Conservation (phyloP, 2,888 invertebrate genomes). For the Cylindroiulus punctatus region DNA sequence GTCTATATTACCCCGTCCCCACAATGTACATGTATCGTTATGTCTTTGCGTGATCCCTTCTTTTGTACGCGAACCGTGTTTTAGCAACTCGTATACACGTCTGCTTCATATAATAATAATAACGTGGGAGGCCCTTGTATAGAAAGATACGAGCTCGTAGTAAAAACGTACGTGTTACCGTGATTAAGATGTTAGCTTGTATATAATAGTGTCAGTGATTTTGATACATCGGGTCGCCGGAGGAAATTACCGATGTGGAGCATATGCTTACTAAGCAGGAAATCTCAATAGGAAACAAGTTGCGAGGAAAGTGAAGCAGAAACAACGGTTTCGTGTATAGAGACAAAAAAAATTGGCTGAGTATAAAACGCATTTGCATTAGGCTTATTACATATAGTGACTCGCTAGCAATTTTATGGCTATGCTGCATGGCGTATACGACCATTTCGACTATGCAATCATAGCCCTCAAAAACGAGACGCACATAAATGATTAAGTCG, state of each 20-base stretch:
- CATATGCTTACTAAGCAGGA: slow-evolving; percentile 42
- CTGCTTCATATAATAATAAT: slow-evolving; percentile 7
- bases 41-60: neutral
- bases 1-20: neutral
- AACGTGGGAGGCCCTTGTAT: neutral
- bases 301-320: slow-evolving; percentile 42
- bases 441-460: neutral
- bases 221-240: slow-evolving; percentile 38
- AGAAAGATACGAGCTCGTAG: neutral
- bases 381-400: neutral
- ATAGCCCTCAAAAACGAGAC: neutral
- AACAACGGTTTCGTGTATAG: slow-evolving; percentile 8
- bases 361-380: slow-evolving; percentile 38
- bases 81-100: neutral
- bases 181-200: slow-evolving; percentile 38
- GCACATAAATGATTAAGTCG: slow-evolving; percentile 7
- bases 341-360: neutral
- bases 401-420: neutral
- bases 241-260: slow-evolving; percentile 34
- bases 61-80: slow-evolving; percentile 7
- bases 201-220: slow-evolving; percentile 42
- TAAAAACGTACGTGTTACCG: slow-evolving; percentile 33
- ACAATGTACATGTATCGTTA: neutral
- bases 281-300: slow-evolving; percentile 42
- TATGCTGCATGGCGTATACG: neutral